Evolutionary conservation across 2,113 vertebrate species (phyloP).

Genomic region (Redunca redunca): DNA sequence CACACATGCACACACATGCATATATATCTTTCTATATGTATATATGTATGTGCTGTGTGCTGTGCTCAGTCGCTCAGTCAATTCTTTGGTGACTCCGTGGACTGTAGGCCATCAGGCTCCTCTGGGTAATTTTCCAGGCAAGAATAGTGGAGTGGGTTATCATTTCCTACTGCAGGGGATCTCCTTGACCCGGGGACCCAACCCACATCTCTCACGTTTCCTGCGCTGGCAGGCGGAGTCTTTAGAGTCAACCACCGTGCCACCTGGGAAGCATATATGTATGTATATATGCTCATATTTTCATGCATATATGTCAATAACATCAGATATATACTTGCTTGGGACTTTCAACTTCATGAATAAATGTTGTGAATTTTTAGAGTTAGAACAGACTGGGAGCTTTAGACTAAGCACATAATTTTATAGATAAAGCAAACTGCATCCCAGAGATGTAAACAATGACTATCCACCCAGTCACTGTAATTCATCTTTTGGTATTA

Average conservation of each 20-base stretch:
- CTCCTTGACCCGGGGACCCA: neutral
- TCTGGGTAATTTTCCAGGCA: neutral
- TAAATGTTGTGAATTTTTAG: neutral
- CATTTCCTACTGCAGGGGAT: neutral
- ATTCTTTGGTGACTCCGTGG: neutral
- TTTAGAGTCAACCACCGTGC: neutral
- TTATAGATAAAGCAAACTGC: neutral
- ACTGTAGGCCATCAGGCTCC: neutral
- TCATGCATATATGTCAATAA: neutral
- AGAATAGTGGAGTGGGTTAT: neutral
- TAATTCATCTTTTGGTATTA: neutral
- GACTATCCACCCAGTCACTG: neutral
- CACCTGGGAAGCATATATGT: neutral
- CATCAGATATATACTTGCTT: neutral
- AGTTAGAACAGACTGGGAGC: neutral
- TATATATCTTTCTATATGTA: neutral
- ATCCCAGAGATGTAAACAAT: neutral
- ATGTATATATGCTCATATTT: no score
- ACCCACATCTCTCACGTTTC: accelerated
- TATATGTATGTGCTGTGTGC: neutral
- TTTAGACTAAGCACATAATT: neutral
- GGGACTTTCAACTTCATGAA: neutral
- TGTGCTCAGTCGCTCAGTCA: neutral
- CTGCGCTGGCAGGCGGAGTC: accelerated
- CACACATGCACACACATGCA: accelerated